Evolutionary conservation across 2,797 vertebrate species (phyloP).

Genomic region (Takifugu rubripes): DNA sequence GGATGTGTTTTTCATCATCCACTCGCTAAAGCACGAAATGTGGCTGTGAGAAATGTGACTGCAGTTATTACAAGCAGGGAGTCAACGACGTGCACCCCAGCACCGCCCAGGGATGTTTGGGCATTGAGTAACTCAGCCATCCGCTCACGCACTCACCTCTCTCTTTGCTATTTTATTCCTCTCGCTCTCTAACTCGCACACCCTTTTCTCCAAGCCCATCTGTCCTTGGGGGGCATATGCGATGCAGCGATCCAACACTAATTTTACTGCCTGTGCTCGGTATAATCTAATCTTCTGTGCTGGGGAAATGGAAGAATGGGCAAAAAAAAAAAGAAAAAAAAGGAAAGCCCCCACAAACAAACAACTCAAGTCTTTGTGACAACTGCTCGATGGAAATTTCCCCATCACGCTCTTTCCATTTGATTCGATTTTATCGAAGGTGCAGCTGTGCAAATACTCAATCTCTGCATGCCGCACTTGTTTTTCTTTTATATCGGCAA

Average conservation of each 20-base stretch:
- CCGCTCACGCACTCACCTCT: constrained; percentile 32
- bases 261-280: constrained; percentile 59
- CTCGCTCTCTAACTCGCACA: constrained; percentile 15
- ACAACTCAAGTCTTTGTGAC: constrained; percentile 22
- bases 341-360: constrained; percentile 37
- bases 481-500: constrained; percentile 10
- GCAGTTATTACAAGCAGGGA: constrained; percentile 55
- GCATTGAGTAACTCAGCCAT: constrained; percentile 53
- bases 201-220: constrained; percentile 55
- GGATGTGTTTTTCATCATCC: constrained; percentile 22
- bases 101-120: constrained; percentile 59
- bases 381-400: constrained; percentile 12
- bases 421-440: constrained; percentile 20
- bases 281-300: constrained; percentile 64
- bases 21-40: constrained; percentile 42
- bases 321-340: constrained; percentile 20
- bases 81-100: constrained; percentile 55
- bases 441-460: constrained; percentile 17
- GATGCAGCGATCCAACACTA: constrained; percentile 64
- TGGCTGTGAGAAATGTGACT: constrained; percentile 49
- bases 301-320: constrained; percentile 40
- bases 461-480: background rate
- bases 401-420: constrained; percentile 6
- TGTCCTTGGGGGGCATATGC: constrained; percentile 62
- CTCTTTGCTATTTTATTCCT: constrained; percentile 15